Evolutionary conservation across 1,140 invertebrate genomes (phyloP).

Genomic region (Trichoplusia ni): DNA sequence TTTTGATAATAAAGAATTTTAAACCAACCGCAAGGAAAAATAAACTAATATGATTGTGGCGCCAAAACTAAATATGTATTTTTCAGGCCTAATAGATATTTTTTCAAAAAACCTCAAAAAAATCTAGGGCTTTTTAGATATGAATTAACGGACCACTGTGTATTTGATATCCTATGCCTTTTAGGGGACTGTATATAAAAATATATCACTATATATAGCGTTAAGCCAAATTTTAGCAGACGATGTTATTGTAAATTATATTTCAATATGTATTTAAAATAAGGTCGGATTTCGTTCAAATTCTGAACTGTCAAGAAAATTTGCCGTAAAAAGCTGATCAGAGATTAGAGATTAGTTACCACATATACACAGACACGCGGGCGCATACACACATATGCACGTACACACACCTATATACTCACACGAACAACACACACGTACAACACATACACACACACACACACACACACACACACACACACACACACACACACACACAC

Average conservation of each 20-base stretch:
- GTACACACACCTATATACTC: no score
- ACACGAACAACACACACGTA: no score
- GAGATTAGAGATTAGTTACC: no score
- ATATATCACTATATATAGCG: conserved; percentile 28
- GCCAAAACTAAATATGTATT: neutral
- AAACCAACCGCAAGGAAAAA: neutral
- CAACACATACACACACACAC: no score
- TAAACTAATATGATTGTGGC: neutral
- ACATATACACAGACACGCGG: no score
- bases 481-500: neutral
- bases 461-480: no score
- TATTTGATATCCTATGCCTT: conserved; percentile 64
- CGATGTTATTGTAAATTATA: conserved; percentile 20
- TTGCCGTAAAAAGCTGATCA: no score
- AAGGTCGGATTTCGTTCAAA: neutral
- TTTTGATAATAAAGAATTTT: no score
- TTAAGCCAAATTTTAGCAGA: conserved; percentile 25
- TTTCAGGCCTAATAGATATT: conserved; percentile 40
- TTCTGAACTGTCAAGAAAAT: neutral
- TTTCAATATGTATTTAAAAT: conserved; percentile 11
- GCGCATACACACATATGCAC: no score
- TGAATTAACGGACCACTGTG: conserved; percentile 62
- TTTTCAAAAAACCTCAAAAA: conserved; percentile 44
- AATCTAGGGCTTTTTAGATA: conserved; percentile 54
- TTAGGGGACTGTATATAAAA: conserved; percentile 39